Percentiles rank a stretch among this genome's conserved stretches.
Conservation (phyloP, 2,113 vertebrate genomes). For the Myiozetetes cayanensis region DNA sequence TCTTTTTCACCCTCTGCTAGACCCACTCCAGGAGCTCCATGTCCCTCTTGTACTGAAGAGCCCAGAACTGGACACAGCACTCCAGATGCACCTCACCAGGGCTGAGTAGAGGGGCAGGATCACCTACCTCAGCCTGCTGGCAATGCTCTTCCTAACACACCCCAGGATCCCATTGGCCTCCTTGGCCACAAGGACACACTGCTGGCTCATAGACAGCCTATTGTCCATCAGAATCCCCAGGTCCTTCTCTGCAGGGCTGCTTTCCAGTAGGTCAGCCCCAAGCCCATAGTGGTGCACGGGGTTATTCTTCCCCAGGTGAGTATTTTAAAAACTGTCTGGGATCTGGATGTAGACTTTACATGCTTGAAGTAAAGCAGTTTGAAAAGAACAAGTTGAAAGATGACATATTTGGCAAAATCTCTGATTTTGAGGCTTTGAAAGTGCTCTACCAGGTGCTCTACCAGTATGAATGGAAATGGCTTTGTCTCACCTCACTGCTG, state of each 20-base stretch:
- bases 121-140: fast-evolving
- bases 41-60: not conserved
- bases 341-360: not conserved
- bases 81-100: not conserved
- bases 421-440: not conserved
- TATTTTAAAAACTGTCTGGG: not conserved
- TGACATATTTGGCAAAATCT: not conserved
- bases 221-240: not conserved
- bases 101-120: not conserved
- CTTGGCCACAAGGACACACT: not conserved
- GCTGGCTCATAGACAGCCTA: not conserved
- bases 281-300: not conserved
- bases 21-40: not conserved
- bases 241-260: not conserved
- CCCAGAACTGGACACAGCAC: not conserved
- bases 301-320: not conserved
- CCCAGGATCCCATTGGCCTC: not conserved
- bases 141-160: not conserved
- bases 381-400: not conserved
- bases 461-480: not conserved
- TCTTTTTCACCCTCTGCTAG: not conserved
- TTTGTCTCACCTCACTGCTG: not conserved
- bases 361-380: not conserved
- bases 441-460: not conserved
- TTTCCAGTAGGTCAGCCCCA: not conserved